A percentile compares a stretch with the other conserved stretches of the same genome.
These are phyloP conservation scores for Vandiemenella viatica DNA, from an alignment of 2,888 invertebrate species.

Conservation along the genomic window DNA sequence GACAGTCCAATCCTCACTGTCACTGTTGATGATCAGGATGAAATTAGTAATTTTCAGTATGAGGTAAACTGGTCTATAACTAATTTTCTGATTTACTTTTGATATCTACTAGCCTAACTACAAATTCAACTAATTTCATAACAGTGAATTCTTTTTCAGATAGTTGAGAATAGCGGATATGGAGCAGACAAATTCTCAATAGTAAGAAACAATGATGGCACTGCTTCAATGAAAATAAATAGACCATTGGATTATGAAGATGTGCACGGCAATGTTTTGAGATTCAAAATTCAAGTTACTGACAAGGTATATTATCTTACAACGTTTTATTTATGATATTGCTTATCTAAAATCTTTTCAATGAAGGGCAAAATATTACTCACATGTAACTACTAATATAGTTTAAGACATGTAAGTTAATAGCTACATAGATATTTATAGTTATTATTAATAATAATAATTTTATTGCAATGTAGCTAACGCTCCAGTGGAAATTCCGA, in stretches of 20 bases:
- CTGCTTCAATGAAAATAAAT: conserved; percentile 32
- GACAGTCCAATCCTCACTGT: conserved; percentile 32
- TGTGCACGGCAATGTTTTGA: conserved; percentile 34
- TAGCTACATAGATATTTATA: too few species aligned
- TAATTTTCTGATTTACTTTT: not conserved
- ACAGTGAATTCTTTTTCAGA: conserved; percentile 16
- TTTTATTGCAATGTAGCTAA: too few species aligned
- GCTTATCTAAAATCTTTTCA: too few species aligned
- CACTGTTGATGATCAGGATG: conserved; percentile 34
- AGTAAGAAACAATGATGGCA: conserved; percentile 32
- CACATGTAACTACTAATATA: too few species aligned
- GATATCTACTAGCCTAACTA: not conserved
- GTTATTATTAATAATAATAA: too few species aligned
- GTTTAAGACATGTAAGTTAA: too few species aligned
- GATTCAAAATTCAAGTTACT: conserved; percentile 31
- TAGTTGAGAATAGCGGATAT: conserved; percentile 29
- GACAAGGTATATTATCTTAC: conserved; percentile 20
- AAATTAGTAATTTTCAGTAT: conserved; percentile 33
- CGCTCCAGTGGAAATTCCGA: too few species aligned
- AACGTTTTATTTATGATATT: too few species aligned
- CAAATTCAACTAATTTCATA: not conserved
- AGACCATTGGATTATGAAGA: conserved; percentile 38
- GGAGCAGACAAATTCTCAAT: conserved; percentile 34
- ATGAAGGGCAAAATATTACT: not conserved
- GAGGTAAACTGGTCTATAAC: conserved; percentile 22